Base-by-base conservation (phyloP, 2,888 invertebrate species). In the Tenthredo mesomela region DNA sequence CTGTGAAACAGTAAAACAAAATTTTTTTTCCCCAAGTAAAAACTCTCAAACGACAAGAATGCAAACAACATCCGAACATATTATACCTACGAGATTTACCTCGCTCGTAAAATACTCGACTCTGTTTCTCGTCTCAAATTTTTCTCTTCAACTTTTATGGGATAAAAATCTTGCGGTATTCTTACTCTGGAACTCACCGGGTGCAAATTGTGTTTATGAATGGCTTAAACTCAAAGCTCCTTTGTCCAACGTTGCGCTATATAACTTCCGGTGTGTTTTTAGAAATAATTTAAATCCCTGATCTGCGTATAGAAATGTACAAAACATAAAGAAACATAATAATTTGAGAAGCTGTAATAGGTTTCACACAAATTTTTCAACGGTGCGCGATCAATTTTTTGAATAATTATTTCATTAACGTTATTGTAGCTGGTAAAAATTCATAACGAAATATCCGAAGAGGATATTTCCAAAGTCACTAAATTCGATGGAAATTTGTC, bases 41-140 rank as follows among this genome's bases (percentile, higher is more conserved):
- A 15, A 33, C 18, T 67, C 18, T 33, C 67, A 12, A 29, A 67
- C 33, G 15, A 67, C 67, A 6, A 73, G 71, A 73, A 43, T 43
- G 21, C 40, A 43, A 73, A 73, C 40, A 73, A 43, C 40, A 73
- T 73, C 71, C 43, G 21, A 40, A 73, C 3, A 43, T 43, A 73
- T 25, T 37, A 73, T 43, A 43, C 43, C 43, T 21, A 21, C 40
- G 40, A 73, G 71, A 73, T 73, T 73, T 43, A 73, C 71, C 71
- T 73, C 71, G 71, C 21, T 73, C 71, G 71, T 73, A 43, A 73
- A 73, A 73, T 73, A 73, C 71, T 43, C 71, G 71, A 9, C n/a
- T 73, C 71, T 43, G 71, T 43, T 73, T 43, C 40, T 73, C n/a
- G 43, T 73, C 71, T 40, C 12, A 40, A 10, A 25, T 21, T 61